Conservation (phyloP, 1,140 invertebrate species). For the Holcopasites calliopsidis region DNA sequence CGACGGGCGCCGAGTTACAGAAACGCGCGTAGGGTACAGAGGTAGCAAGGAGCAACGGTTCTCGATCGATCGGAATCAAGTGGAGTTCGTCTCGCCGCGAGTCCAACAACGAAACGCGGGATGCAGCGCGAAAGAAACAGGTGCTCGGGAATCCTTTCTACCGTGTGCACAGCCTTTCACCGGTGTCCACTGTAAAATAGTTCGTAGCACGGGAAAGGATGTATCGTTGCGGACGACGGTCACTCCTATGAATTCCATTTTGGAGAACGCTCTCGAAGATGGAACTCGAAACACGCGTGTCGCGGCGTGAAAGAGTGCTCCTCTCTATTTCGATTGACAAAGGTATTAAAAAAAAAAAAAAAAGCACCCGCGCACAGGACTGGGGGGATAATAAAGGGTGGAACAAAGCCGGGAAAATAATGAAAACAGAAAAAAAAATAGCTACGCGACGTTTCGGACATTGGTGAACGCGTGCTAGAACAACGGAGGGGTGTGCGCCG, state of each 20-base stretch:
- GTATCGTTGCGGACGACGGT: no score
- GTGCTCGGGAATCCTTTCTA: conserved; percentile 26
- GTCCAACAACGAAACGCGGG: conserved; percentile 21
- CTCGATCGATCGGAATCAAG: conserved; percentile 25
- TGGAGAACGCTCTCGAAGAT: background rate
- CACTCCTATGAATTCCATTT: background rate
- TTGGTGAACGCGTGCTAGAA: conserved; percentile 34
- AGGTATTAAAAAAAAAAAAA: conserved; percentile 40
- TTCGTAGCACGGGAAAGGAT: no score
- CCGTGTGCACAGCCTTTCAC: conserved; percentile 14
- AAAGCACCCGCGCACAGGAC: conserved; percentile 16
- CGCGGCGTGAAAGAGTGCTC: background rate
- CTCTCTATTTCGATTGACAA: background rate
- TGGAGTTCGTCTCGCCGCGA: conserved; percentile 18
- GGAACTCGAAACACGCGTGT: background rate
- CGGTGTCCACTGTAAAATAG: conserved; percentile 20
- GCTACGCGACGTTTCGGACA: conserved; percentile 34
- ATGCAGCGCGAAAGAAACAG: conserved; percentile 30
- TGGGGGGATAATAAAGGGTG: conserved; percentile 39
- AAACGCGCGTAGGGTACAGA: background rate
- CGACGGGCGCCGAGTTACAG: no score
- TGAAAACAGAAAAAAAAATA: conserved; percentile 26
- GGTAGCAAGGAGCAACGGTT: background rate
- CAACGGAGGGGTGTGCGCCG: background rate
- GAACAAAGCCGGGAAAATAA: conserved; percentile 21